Conservation (phyloP, 2,113 vertebrate species). For the Mobula hypostoma region DNA sequence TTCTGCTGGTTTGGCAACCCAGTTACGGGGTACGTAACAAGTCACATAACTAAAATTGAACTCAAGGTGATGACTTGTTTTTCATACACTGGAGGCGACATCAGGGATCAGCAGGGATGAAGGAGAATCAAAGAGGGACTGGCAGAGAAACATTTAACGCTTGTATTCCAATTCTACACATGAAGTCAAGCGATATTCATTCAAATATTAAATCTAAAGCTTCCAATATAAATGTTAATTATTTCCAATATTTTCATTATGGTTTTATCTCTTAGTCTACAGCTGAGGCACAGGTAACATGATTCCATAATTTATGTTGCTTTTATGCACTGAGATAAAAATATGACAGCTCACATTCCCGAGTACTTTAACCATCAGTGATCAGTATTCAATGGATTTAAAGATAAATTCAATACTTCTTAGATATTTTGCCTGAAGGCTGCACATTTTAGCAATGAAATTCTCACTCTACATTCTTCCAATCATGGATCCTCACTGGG, state of each 20-base stretch:
- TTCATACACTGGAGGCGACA: not conserved
- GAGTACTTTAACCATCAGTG: not conserved
- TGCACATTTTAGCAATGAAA: not conserved
- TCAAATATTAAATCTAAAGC: slow-evolving; percentile 17
- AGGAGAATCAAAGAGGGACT: not conserved
- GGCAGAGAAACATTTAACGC: not conserved
- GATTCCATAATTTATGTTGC: not conserved
- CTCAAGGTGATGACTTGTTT: too few species aligned
- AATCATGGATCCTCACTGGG: not conserved
- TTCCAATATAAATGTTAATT: slow-evolving; percentile 35
- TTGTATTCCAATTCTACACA: not conserved
- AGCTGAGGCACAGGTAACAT: not conserved
- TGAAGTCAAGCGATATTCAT: not conserved
- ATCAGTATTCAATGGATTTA: not conserved
- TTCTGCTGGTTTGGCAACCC: too few species aligned
- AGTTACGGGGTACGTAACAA: too few species aligned
- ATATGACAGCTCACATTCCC: not conserved
- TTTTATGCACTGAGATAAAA: not conserved
- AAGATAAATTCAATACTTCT: not conserved
- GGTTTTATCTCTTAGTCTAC: not conserved
- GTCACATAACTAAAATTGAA: too few species aligned
- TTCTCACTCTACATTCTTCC: not conserved
- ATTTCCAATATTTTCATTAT: slow-evolving; percentile 16
- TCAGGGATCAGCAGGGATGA: not conserved
- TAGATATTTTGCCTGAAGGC: not conserved